Evolutionary conservation across 37 sponge, comb jelly and placozoan species (phyloP).

Genomic region (Ianthella basta): DNA sequence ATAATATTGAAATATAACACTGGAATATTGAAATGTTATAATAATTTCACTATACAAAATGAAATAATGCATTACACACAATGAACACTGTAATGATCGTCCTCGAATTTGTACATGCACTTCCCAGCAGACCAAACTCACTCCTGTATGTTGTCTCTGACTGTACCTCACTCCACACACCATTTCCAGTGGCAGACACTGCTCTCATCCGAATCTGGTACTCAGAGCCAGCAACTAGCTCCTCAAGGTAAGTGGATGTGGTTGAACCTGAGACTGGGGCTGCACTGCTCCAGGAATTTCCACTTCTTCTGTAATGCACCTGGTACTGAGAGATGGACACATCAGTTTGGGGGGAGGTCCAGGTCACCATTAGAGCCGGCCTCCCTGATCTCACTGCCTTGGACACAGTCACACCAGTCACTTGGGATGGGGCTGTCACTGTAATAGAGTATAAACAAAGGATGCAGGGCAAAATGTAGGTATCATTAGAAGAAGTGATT

Average conservation of each 20-base stretch:
- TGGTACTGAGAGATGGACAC: background rate
- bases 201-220: background rate
- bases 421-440: background rate
- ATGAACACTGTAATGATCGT: too few species aligned
- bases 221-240: background rate
- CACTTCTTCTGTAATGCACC: background rate
- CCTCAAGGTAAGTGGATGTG: background rate
- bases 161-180: background rate
- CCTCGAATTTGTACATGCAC: too few species aligned
- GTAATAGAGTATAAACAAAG: too few species aligned
- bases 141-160: background rate
- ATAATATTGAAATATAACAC: too few species aligned
- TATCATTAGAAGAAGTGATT: too few species aligned
- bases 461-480: too few species aligned
- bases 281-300: background rate
- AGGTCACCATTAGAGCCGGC: conserved; percentile 1
- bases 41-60: too few species aligned
- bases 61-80: too few species aligned
- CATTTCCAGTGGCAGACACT: background rate
- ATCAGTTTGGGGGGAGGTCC: background rate
- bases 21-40: too few species aligned
- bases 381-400: background rate
- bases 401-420: background rate
- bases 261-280: background rate
- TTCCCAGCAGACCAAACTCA: too few species aligned